Conservation (phyloP, 23 tunicate genomes). For the Ciona savignyi region DNA sequence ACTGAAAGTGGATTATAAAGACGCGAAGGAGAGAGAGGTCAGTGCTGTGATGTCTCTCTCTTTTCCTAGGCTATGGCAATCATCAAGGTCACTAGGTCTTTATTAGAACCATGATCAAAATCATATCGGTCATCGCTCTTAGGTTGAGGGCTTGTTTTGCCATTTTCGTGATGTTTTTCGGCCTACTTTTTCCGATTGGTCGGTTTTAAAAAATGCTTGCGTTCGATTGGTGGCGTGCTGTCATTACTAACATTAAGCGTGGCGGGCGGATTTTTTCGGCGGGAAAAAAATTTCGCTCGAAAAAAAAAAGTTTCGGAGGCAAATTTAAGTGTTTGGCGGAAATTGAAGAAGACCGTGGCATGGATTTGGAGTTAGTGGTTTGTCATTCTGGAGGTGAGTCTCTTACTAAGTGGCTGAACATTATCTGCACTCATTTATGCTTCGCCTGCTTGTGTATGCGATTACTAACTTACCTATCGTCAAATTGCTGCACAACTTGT, state of each 20-base stretch:
- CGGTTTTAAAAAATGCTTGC: not conserved
- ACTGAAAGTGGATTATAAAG: constrained; percentile 43
- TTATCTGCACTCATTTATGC: not conserved
- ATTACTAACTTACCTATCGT: not conserved
- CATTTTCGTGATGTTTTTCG: not conserved
- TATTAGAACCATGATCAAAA: not conserved
- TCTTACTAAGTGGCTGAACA: not conserved
- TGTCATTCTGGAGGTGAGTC: not conserved
- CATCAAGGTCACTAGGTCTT: not conserved
- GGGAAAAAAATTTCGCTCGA: no score
- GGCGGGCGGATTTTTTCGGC: no score
- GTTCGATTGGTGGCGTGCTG: constrained; percentile 8
- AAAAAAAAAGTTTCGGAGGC: no score
- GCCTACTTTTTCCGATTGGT: not conserved
- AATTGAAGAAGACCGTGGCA: not conserved
- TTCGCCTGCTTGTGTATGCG: not conserved
- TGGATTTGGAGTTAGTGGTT: not conserved
- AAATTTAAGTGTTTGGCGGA: not conserved
- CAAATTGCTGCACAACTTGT: not conserved
- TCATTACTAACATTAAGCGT: constrained; percentile 27
- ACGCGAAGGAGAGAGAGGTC: constrained; percentile 75
- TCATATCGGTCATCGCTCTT: no score
- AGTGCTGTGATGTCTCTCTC: not conserved
- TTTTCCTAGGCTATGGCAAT: not conserved
- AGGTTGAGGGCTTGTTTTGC: no score